A percentile compares a stretch with the other conserved stretches of the same genome.
Evolutionary conservation across 2,888 invertebrate species (phyloP).

Genomic region (Stenotaenia linearis): DNA sequence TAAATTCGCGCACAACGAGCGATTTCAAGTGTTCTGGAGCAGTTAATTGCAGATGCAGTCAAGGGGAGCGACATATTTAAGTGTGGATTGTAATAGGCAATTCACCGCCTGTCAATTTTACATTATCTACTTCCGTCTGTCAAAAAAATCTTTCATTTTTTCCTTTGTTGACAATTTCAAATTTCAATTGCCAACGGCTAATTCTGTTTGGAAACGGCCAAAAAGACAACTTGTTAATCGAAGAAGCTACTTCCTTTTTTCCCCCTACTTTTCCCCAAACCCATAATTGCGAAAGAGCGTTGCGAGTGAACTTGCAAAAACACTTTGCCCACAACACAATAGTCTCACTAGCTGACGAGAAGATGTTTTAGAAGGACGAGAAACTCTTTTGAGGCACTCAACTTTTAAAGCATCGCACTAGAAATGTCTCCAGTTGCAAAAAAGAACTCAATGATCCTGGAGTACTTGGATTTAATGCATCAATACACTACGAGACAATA

Average conservation of each 20-base stretch:
- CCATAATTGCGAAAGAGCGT: neutral
- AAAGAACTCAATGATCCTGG: neutral
- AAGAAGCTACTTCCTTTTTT: neutral
- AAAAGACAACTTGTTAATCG: no score
- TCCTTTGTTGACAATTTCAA: neutral
- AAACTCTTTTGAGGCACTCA: neutral
- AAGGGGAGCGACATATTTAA: neutral
- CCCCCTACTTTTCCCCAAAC: neutral
- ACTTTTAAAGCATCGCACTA: neutral
- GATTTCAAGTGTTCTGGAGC: neutral
- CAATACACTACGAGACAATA: neutral
- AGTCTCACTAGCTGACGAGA: neutral
- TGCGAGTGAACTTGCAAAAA: neutral
- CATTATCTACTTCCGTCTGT: neutral
- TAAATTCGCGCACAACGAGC: neutral
- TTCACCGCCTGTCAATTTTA: neutral
- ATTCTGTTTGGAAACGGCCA: no score
- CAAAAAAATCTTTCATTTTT: neutral
- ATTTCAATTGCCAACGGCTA: no score
- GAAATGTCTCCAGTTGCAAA: neutral
- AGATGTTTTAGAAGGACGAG: neutral
- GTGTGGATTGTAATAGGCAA: neutral
- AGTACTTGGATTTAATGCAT: neutral
- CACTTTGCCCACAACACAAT: neutral
- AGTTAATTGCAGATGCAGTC: neutral